Evolutionary conservation across 2,888 invertebrate genomes (phyloP).

Genomic region (Heteromyza rotundicornis): DNA sequence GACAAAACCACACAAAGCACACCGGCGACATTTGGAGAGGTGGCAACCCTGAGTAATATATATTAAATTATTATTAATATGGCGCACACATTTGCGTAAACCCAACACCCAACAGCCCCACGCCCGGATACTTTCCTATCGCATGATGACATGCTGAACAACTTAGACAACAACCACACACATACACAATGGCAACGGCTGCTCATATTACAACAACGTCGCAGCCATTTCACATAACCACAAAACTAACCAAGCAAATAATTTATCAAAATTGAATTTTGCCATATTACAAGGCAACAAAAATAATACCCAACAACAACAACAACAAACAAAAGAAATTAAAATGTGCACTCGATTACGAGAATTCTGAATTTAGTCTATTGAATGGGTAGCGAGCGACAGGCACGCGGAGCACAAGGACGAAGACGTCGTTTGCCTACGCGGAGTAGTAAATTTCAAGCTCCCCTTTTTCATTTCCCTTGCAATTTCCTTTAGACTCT

Average conservation of each 20-base stretch:
- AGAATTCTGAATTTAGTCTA: no score
- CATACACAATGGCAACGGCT: neutral
- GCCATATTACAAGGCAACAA: neutral
- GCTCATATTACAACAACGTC: neutral
- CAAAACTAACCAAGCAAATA: slow-evolving; percentile 20
- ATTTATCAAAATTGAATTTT: slow-evolving; percentile 22
- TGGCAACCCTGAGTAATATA: no score
- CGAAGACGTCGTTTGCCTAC: slow-evolving; percentile 24
- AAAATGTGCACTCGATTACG: no score
- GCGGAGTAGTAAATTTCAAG: no score
- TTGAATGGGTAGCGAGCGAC: no score
- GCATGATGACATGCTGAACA: neutral
- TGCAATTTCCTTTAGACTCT: no score
- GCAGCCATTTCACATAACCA: neutral
- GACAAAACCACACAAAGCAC: no score
- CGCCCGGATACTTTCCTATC: no score
- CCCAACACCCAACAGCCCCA: no score
- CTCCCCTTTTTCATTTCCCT: slow-evolving; percentile 6
- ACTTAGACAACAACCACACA: neutral
- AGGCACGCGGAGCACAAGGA: no score
- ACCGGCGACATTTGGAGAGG: neutral
- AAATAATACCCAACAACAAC: neutral
- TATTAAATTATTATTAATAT: no score
- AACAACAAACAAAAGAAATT: neutral
- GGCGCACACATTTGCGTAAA: neutral